Conservation (phyloP, 2,888 invertebrate genomes). For the Craniophora ligustri region DNA sequence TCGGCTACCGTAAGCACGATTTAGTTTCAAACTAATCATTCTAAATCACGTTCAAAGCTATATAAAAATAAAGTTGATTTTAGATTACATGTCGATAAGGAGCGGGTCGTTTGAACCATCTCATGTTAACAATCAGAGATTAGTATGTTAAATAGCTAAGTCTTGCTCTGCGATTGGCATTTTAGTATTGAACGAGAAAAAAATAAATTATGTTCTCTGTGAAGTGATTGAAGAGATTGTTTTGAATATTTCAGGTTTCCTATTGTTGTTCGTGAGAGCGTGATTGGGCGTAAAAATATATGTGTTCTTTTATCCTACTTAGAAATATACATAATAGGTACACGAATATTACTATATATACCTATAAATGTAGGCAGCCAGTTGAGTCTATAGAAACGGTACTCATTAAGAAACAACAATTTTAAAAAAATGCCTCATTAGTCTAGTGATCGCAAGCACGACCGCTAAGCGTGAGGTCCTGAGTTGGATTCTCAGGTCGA, state of each 20-base stretch:
- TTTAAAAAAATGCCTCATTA: no score
- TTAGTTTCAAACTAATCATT: constrained; percentile 58
- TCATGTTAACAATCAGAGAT: constrained; percentile 83
- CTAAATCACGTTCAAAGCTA: constrained; percentile 57
- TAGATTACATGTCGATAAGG: constrained; percentile 10
- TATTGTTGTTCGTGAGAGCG: constrained; percentile 23
- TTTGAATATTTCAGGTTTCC: constrained; percentile 26
- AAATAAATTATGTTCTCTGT: constrained; percentile 57
- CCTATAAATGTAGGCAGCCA: no score
- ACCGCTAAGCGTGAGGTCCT: no score
- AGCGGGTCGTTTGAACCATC: constrained; percentile 75
- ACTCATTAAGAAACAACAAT: no score
- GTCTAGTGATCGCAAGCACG: no score
- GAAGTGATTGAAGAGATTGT: constrained; percentile 44
- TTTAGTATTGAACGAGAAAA: constrained; percentile 59
- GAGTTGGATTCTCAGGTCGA: no score
- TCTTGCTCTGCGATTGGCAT: constrained; percentile 64
- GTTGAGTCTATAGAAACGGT: no score
- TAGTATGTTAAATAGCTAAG: constrained; percentile 78
- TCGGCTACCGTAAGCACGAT: constrained; percentile 86
- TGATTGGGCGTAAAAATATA: constrained; percentile 12
- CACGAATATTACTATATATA: no score
- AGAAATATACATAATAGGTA: not conserved
- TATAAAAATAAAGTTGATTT: constrained; percentile 53
- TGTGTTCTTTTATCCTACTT: not conserved